Base-by-base conservation (phyloP, 37 sponge, comb jelly and placozoan species). In the Cliona cf. orientalis region DNA sequence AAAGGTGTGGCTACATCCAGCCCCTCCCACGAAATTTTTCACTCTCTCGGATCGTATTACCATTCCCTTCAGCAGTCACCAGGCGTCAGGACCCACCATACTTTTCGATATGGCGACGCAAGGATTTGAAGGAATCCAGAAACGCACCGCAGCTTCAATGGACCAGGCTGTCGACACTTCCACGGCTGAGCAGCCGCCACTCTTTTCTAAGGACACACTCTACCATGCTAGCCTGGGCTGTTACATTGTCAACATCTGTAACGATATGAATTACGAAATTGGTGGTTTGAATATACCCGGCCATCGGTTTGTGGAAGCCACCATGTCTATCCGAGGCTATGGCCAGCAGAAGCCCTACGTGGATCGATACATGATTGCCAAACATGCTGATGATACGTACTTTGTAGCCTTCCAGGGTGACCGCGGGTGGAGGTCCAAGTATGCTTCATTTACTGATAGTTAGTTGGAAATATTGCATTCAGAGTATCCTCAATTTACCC, bases 301-400 rank as follows among this genome's bases (percentile, higher is more conserved):
- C 14, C 53, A 49, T 14, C 53, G 14, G 53, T 14, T 49, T 19
- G 14, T 19, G 9, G 53, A 49, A 14, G 53, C 14, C 14, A 19
- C 53, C 14, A 49, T 49, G 53, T 79, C 90, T 0, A 23, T 80
- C n/a, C n/a, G n/a, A 0, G 58, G 45, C 17, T 7, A 71, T 40
- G 14, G 53, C 14, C 53, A 49, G 53, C 14, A 49, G 9, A 49
- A 14, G 14, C 14, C 9, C 9, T 19, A 49, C 53, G 53, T 49
- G 53, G 53, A 49, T 49, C 53, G 53, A 49, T 49, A 49, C 53
- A 49, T 49, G 14, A 49, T 49, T 19, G 53, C 53, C 53, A 49
- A 49, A 49, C 53, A 49, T 9, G 31, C 53, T 7, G 53, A 84
- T 14, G 14, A 49, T 14, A 49, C 14, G 14, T 19, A 19, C 53